phyloP scores from a whole-genome alignment of 2,113 vertebrate genomes.

The Myodes glareolus region DNA sequence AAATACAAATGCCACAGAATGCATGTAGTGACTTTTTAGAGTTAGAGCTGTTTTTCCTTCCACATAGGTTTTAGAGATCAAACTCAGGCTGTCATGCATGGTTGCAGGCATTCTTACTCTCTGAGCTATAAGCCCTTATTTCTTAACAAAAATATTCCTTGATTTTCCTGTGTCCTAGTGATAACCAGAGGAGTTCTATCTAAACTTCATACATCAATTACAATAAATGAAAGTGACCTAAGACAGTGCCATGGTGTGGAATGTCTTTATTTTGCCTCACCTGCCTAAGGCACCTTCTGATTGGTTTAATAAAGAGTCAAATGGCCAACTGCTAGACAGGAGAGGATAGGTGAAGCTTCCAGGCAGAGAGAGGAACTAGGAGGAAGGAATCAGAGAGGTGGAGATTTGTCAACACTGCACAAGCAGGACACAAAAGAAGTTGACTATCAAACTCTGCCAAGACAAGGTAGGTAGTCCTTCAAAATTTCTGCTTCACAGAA shows the following conservation, averaged over 20 bases:
- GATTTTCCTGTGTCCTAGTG: neutral
- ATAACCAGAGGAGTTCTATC: neutral
- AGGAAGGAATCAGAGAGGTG: no score
- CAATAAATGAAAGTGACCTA: neutral
- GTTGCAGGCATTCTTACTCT: neutral
- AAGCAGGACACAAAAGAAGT: no score
- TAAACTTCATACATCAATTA: neutral
- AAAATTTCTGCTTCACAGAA: no score
- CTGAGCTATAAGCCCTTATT: neutral
- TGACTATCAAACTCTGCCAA: no score
- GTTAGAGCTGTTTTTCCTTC: neutral
- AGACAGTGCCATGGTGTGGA: neutral
- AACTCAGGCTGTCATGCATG: neutral
- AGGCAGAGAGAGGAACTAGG: no score
- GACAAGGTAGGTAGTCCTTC: no score
- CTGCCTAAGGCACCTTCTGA: neutral
- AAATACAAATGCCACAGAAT: neutral
- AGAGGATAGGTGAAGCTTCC: neutral
- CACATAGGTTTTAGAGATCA: neutral
- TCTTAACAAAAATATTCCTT: neutral
- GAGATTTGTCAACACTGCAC: no score
- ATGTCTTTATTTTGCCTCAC: neutral
- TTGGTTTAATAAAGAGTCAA: neutral
- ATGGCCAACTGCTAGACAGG: neutral
- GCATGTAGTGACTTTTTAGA: neutral